A percentile compares a stretch with the other conserved stretches of the same genome.
These are phyloP conservation scores for Epicauta chinensis DNA, from an alignment of 1,140 invertebrate genomes.

Conservation along the genomic window DNA sequence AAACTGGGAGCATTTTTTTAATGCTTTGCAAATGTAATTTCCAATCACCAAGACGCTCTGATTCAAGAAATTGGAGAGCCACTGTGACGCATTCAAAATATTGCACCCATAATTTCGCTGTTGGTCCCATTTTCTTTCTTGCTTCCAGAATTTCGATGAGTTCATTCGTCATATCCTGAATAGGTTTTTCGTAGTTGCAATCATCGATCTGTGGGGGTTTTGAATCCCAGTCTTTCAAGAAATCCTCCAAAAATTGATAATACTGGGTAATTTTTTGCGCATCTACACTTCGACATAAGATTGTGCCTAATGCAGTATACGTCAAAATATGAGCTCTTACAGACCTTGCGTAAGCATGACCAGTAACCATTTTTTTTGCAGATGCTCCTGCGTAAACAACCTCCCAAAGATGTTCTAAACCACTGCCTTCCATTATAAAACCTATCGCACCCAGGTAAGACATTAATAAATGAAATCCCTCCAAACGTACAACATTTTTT, in stretches of 20 bases:
- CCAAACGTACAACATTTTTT: conserved; percentile 37
- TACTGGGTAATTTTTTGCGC: too few relatives aligned
- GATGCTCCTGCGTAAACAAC: conserved; percentile 19
- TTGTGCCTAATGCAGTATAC: conserved; percentile 8
- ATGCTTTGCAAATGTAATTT: conserved; percentile 38
- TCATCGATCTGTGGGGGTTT: conserved; percentile 22
- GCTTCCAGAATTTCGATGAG: conserved; percentile 35
- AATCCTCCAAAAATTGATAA: conserved; percentile 25
- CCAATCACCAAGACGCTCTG: conserved; percentile 42
- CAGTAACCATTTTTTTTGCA: conserved; percentile 26
- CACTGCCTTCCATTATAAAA: conserved; percentile 23
- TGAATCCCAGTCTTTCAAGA: conserved; percentile 30
- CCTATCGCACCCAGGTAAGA: conserved; percentile 22
- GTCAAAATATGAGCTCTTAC: conserved; percentile 12
- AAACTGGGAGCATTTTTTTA: conserved; percentile 44
- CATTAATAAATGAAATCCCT: conserved; percentile 39
- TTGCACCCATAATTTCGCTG: conserved; percentile 40
- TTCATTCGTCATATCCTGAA: conserved; percentile 35
- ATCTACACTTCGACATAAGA: too few relatives aligned
- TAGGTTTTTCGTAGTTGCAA: conserved; percentile 32
- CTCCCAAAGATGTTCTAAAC: conserved; percentile 12
- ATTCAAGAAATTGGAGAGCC: conserved; percentile 36
- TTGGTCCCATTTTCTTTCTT: conserved; percentile 22
- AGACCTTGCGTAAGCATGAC: conserved; percentile 22
- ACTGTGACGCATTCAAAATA: conserved; percentile 38